A percentile compares a stretch with the other conserved stretches of the same genome.
Evolutionary conservation across 2,113 vertebrate genomes (phyloP).

Genomic region (Halcyon malimbica): DNA sequence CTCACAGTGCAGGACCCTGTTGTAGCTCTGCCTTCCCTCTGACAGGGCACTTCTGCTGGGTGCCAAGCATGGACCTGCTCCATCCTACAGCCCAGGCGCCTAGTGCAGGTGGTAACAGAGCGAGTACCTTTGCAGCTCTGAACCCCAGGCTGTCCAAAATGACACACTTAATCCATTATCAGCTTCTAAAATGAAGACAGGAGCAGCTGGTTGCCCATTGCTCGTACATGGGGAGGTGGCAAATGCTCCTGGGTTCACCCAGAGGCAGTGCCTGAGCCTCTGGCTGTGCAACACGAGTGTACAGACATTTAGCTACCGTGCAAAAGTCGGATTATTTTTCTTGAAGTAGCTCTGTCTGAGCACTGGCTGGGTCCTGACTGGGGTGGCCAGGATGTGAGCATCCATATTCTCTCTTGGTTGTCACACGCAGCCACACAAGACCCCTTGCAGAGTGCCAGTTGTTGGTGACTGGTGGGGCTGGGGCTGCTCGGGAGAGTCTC

Average conservation of each 20-base stretch:
- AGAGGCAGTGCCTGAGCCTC: background rate
- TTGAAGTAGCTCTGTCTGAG: background rate
- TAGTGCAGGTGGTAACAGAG: background rate
- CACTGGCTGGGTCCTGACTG: background rate
- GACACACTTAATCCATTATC: background rate
- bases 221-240: rapidly evolving
- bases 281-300: rapidly evolving
- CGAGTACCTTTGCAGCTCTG: background rate
- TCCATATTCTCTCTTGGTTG: background rate
- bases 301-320: background rate
- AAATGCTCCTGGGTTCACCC: background rate
- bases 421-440: rapidly evolving
- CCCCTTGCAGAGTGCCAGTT: background rate
- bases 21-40: background rate
- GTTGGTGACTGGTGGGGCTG: background rate
- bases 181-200: background rate
- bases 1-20: rapidly evolving
- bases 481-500: background rate
- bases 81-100: background rate
- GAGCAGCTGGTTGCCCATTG: background rate
- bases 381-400: background rate
- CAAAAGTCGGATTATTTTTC: background rate
- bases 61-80: background rate
- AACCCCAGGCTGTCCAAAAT: background rate
- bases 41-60: background rate